A percentile compares a stretch with the other conserved stretches of the same genome.
Conservation (phyloP, 1,140 invertebrate genomes). For the Drosophila pachea region DNA sequence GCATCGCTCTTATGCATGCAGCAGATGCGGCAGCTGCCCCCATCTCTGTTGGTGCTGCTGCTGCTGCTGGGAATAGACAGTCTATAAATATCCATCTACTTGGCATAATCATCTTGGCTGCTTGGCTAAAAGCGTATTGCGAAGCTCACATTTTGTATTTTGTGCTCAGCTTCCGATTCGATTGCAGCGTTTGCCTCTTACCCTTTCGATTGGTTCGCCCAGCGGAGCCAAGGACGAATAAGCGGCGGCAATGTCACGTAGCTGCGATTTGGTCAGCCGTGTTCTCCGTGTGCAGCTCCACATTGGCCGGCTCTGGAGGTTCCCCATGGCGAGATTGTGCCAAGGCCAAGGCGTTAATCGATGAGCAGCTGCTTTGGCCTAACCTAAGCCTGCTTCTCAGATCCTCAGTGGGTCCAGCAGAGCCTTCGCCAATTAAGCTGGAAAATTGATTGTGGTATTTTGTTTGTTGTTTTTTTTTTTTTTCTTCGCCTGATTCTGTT, state of each 20-base stretch:
- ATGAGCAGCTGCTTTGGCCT: not conserved
- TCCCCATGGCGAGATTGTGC: not conserved
- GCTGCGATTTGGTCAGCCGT: conserved; percentile 38
- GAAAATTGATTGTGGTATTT: too few species aligned
- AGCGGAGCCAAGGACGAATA: conserved; percentile 7
- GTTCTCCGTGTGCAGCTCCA: conserved; percentile 23
- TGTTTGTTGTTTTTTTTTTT: too few species aligned
- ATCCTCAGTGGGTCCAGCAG: too few species aligned
- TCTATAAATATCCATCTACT: conserved; percentile 9
- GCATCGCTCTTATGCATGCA: conserved; percentile 14
- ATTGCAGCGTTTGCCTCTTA: not conserved
- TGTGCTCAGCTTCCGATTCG: not conserved
- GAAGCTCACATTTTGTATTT: conserved; percentile 6
- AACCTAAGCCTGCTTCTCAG: not conserved
- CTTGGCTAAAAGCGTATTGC: not conserved
- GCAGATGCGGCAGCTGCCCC: not conserved
- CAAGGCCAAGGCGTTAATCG: not conserved
- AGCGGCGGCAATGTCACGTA: conserved; percentile 33
- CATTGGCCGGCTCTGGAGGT: not conserved
- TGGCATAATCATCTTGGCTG: conserved; percentile 6
- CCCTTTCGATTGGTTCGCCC: not conserved
- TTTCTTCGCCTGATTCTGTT: too few species aligned
- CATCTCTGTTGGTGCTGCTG: not conserved
- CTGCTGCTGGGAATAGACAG: conserved; percentile 7
- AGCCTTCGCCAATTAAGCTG: too few species aligned